Percentiles rank a stretch among this genome's conserved stretches.
These are phyloP conservation scores for Triplophysa yarkandensis DNA, from an alignment of 2,797 vertebrate genomes.

Conservation along the genomic window DNA sequence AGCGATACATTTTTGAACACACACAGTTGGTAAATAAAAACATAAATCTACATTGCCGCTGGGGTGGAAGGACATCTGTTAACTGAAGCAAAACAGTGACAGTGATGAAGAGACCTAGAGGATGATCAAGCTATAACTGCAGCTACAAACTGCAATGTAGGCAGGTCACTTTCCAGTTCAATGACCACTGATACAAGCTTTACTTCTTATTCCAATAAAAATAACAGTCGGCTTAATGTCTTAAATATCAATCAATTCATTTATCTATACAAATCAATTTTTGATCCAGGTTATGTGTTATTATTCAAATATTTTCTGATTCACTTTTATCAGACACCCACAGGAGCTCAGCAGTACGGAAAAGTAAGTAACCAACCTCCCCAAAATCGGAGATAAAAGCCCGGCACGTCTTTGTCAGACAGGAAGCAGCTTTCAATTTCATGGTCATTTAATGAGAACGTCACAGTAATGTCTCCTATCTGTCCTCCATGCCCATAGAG, in stretches of 20 bases:
- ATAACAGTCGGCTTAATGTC: conserved; percentile 8
- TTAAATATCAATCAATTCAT: background rate
- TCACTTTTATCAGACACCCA: background rate
- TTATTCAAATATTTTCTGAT: no score
- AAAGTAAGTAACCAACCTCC: conserved; percentile 1
- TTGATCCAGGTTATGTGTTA: background rate
- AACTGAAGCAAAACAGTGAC: conserved; percentile 47
- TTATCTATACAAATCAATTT: conserved; percentile 3
- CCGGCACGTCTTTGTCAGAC: conserved; percentile 52
- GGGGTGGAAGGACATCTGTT: conserved; percentile 41
- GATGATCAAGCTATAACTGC: conserved; percentile 52
- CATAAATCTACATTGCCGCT: conserved; percentile 37
- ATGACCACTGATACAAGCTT: conserved; percentile 16
- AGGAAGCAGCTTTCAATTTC: conserved; percentile 65
- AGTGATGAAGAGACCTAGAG: conserved; percentile 45
- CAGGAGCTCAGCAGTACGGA: background rate
- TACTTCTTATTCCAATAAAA: conserved; percentile 3
- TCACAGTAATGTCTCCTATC: conserved; percentile 51
- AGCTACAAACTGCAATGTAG: conserved; percentile 41
- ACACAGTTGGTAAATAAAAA: background rate
- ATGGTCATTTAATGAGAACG: conserved; percentile 64
- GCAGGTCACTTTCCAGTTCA: conserved; percentile 45
- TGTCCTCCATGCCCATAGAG: conserved; percentile 55
- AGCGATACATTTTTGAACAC: background rate
- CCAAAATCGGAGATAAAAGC: conserved; percentile 20